These are phyloP conservation scores for Epizoanthus rinbou DNA, from an alignment of 92 coral and sea anemone species.

Conservation along the genomic window DNA sequence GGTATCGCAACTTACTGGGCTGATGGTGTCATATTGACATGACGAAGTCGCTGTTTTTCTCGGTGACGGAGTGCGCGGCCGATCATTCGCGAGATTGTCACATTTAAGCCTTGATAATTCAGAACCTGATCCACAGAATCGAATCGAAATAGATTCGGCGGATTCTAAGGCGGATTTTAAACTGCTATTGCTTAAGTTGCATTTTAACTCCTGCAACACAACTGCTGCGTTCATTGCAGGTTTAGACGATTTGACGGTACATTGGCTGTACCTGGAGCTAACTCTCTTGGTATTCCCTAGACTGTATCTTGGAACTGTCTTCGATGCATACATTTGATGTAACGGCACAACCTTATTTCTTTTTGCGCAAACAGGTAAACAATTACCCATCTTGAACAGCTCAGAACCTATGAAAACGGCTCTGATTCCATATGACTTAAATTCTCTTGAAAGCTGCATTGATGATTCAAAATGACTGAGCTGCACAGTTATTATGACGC, in stretches of 20 bases:
- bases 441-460: too few species aligned
- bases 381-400: too few species aligned
- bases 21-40: neutral
- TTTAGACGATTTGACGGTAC: conserved; percentile 9
- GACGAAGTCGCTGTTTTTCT: neutral
- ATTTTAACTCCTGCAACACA: neutral
- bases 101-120: neutral
- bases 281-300: neutral
- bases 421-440: too few species aligned
- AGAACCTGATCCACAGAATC: neutral
- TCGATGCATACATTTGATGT: too few species aligned
- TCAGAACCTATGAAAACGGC: too few species aligned
- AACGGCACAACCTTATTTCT: too few species aligned
- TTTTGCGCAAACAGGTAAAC: too few species aligned
- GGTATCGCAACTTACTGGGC: neutral
- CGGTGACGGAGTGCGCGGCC: conserved; percentile 33
- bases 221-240: neutral
- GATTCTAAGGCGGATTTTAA: neutral
- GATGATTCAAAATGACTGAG: too few species aligned
- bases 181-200: neutral
- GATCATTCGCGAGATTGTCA: neutral
- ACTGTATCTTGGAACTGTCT: too few species aligned
- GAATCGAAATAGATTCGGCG: neutral
- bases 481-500: too few species aligned
- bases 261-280: neutral